Base-by-base conservation (phyloP, 1,140 invertebrate genomes). In the Bombus pyrosoma region DNA sequence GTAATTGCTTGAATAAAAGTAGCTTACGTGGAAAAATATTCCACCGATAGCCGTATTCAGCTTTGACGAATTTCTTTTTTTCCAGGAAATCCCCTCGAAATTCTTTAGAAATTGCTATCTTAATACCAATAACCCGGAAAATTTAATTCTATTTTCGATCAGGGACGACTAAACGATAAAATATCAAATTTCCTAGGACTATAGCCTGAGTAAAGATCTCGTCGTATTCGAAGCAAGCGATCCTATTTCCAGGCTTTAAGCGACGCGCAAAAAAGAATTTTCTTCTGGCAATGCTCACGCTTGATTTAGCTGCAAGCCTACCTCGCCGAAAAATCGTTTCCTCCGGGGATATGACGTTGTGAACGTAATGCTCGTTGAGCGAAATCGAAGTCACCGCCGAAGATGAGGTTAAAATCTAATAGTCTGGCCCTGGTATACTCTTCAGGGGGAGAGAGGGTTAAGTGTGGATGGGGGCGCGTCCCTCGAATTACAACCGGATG, bases 371-470 rank as follows among this genome's bases (percentile, higher is more conserved):
- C 79, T 79, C 89, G 87, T 84, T 77, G 86, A 91, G 89, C 89
- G 90, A 86, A 93, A 90, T 92, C 91, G 89, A 88, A 91, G 87
- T 87, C 83, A 85, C 86, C 89, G 86, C n/a, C 84, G 89, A 90
- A 92, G 89, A 94, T 94, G 91, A 94, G 92, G 91, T 94, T 94
- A 91, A 93, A 95, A 95, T 95, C 91, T 92, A 94, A 95, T 95
- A 94, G 93, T 93, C 93, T 92, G 88, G 79, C 83, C 10, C 85
- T 47, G 66, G 68, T 83, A 78, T 66, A 85, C 43, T 76, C 86
- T 78, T 86, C 75, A n/a, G 59, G 37, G 53, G 59, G 79, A 12
- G 74, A 18, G 47, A 32, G 34, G 47, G 76, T 13, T 34, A 53
- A 71, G 59, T 81, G 72, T 34, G 81, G 85, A 69, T 69, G 68